A percentile compares a stretch with the other conserved stretches of the same genome.
phyloP scores from a whole-genome alignment of 2,888 invertebrate species.

The Nasonia oneida region DNA sequence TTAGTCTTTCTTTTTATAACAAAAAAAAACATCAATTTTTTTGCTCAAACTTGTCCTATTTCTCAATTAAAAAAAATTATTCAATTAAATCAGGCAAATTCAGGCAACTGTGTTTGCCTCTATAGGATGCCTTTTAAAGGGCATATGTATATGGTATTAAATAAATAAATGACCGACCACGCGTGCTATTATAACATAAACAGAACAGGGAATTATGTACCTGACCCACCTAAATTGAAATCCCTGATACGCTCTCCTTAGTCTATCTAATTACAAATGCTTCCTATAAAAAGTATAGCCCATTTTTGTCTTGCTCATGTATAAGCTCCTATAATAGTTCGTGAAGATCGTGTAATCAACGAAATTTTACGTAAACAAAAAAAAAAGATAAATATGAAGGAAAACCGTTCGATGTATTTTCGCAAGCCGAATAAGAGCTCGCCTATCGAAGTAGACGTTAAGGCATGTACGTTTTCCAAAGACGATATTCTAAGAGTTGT shows the following conservation, averaged over 20 bases:
- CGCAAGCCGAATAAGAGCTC: constrained; percentile 35
- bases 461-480: constrained; percentile 47
- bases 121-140: too few relatives aligned
- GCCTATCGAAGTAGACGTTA: constrained; percentile 51
- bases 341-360: constrained; percentile 56
- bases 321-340: constrained; percentile 2
- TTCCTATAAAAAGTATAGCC: constrained; percentile 28
- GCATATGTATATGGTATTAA: too few relatives aligned
- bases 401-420: constrained; percentile 61
- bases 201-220: constrained; percentile 50
- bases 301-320: constrained; percentile 8
- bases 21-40: too few relatives aligned
- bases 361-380: constrained; percentile 50
- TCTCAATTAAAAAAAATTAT: neutral
- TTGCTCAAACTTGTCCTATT: neutral
- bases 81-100: too few relatives aligned
- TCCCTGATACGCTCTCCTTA: neutral
- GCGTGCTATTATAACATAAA: constrained; percentile 19
- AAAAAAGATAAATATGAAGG: constrained; percentile 26
- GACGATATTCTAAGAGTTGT: constrained; percentile 50
- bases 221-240: constrained; percentile 51
- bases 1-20: neutral
- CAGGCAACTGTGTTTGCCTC: too few relatives aligned
- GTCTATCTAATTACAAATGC: constrained; percentile 37
- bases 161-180: neutral